A percentile compares a stretch with the other conserved stretches of the same genome.
Conservation (phyloP, 35 echinoderm and acorn worm genomes). For the Hemicentrotus pulcherrimus region DNA sequence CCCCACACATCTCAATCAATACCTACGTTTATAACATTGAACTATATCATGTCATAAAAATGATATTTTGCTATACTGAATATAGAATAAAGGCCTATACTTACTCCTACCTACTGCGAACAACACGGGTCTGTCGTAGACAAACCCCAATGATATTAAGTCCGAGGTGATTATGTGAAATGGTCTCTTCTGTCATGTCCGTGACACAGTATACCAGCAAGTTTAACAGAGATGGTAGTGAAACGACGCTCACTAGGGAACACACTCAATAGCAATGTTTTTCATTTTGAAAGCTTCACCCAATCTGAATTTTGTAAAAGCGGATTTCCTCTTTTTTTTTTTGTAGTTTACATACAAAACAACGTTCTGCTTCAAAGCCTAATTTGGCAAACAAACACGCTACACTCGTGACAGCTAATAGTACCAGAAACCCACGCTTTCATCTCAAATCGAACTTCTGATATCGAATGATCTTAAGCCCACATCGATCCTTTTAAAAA, state of each 20-base stretch:
- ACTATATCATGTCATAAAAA: too few relatives aligned
- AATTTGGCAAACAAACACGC: background rate
- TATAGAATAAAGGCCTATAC: background rate
- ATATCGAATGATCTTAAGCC: too few relatives aligned
- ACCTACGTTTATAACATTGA: too few relatives aligned
- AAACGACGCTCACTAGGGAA: background rate
- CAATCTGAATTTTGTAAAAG: background rate
- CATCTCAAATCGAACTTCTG: too few relatives aligned
- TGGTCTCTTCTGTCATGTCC: background rate
- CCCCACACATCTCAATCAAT: too few relatives aligned
- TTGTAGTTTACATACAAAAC: background rate
- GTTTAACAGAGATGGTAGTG: background rate
- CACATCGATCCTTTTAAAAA: too few relatives aligned
- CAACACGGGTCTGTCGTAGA: background rate
- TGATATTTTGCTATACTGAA: too few relatives aligned
- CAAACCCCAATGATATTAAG: background rate
- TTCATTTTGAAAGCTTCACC: background rate
- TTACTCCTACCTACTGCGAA: background rate
- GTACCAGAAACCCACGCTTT: too few relatives aligned
- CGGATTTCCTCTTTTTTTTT: background rate
- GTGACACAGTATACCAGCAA: background rate
- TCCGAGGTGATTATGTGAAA: background rate
- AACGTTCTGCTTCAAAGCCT: background rate
- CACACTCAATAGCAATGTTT: background rate
- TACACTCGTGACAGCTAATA: background rate